Percentiles rank a stretch among this genome's conserved stretches.
phyloP scores from a whole-genome alignment of 2,888 invertebrate genomes.

The Zygothrica quintamaculata region DNA sequence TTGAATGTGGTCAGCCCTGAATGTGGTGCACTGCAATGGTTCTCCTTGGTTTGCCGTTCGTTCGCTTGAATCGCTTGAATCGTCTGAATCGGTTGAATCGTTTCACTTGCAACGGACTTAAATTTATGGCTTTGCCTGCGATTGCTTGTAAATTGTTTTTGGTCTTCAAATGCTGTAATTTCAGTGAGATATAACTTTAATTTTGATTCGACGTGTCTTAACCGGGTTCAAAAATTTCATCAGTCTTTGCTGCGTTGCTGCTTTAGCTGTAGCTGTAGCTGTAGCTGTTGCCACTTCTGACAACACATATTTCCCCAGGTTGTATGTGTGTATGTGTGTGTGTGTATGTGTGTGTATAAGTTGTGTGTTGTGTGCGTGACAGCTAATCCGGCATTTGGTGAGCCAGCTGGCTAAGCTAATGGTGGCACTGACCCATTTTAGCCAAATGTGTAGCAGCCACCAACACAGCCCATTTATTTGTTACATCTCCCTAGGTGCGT shows the following conservation, averaged over 20 bases:
- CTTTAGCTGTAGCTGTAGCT: too few relatives aligned
- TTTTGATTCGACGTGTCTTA: slow-evolving; percentile 13
- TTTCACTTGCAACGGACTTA: slow-evolving; percentile 32
- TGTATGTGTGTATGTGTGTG: slow-evolving; percentile 5
- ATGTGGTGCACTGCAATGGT: slow-evolving; percentile 16
- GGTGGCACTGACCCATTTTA: slow-evolving; percentile 68
- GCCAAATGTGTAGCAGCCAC: slow-evolving; percentile 19
- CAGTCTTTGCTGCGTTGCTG: slow-evolving; percentile 25
- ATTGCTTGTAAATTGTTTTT: slow-evolving; percentile 66
- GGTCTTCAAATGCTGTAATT: slow-evolving; percentile 43
- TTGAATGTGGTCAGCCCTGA: slow-evolving; percentile 67
- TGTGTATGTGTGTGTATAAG: slow-evolving; percentile 5
- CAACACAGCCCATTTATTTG: slow-evolving; percentile 19
- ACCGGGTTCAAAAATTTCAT: slow-evolving; percentile 52
- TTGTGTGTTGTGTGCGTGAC: slow-evolving; percentile 36
- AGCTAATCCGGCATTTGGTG: slow-evolving; percentile 55
- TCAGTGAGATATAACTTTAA: slow-evolving; percentile 45
- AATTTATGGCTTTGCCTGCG: slow-evolving; percentile 46
- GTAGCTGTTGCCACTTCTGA: too few relatives aligned
- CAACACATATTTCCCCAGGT: not conserved
- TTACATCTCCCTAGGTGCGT: slow-evolving; percentile 20
- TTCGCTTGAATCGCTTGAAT: slow-evolving; percentile 23
- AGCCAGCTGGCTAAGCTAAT: slow-evolving; percentile 54
- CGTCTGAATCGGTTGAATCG: not conserved
- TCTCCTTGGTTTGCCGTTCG: not conserved